Conservation (phyloP, 2,797 vertebrate species). For the Cyclura pinguis region DNA sequence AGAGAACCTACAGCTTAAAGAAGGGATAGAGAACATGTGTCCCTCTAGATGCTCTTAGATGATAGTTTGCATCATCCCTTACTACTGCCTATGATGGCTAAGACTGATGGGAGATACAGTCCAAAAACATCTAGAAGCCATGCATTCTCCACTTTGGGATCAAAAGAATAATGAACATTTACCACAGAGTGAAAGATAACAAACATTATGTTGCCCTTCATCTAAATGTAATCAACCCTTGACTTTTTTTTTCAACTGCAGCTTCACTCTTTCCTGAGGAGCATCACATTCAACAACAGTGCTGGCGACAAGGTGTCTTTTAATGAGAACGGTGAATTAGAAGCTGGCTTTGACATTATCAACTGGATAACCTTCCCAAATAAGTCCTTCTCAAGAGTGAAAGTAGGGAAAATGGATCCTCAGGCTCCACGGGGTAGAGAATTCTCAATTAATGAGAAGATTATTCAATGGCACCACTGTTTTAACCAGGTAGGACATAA, state of each 20-base stretch:
- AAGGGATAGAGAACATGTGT: no score
- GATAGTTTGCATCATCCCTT: no score
- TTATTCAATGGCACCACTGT: neutral
- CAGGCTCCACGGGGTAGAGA: neutral
- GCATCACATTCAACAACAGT: neutral
- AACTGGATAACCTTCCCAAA: slow-evolving; percentile 24
- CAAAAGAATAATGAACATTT: neutral
- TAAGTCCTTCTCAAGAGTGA: slow-evolving; percentile 6
- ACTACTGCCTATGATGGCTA: no score
- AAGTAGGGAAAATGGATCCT: neutral
- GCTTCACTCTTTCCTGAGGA: slow-evolving; percentile 1
- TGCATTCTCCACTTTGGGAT: neutral
- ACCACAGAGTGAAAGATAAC: neutral
- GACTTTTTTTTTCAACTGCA: neutral
- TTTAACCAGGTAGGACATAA: neutral
- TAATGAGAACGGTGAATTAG: slow-evolving; percentile 14
- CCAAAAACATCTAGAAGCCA: no score
- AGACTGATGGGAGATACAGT: no score
- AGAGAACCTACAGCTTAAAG: neutral
- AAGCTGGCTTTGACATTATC: slow-evolving; percentile 11
- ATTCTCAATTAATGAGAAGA: neutral
- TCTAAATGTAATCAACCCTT: neutral
- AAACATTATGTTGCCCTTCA: neutral
- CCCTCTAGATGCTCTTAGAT: no score
- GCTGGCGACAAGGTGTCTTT: neutral